Conservation (phyloP, 2,113 vertebrate genomes). For the Sminthopsis crassicaudata region DNA sequence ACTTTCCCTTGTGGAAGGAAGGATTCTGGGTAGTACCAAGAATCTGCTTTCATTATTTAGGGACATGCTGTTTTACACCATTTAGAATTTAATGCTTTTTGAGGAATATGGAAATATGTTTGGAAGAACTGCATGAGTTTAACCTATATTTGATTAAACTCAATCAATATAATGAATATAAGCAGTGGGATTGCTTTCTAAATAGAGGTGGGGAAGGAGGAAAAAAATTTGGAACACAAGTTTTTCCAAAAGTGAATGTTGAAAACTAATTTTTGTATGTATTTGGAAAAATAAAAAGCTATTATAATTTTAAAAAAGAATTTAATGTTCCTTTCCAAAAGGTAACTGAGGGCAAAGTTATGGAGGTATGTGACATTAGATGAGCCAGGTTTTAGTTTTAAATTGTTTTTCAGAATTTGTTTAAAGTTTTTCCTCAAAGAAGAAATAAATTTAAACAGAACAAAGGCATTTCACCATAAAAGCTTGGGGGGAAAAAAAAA, state of each 20-base stretch:
- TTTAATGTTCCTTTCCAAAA: not conserved
- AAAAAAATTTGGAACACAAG: too few species aligned
- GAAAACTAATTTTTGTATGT: too few species aligned
- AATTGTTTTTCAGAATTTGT: not conserved
- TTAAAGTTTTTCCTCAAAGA: conserved; percentile 41
- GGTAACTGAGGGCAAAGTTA: not conserved
- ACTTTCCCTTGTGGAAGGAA: not conserved
- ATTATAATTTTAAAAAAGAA: not conserved
- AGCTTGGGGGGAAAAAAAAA: conserved; percentile 41
- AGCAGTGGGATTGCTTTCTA: too few species aligned
- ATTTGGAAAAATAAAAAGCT: too few species aligned
- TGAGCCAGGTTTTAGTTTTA: not conserved
- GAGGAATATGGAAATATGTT: too few species aligned
- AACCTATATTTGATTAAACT: too few species aligned
- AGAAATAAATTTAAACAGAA: conserved; percentile 20
- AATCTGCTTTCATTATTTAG: not conserved
- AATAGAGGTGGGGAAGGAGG: too few species aligned
- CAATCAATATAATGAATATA: too few species aligned
- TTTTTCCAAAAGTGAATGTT: too few species aligned
- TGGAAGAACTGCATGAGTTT: too few species aligned
- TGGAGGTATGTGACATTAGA: not conserved
- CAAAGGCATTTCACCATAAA: conserved; percentile 41
- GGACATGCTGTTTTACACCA: too few species aligned
- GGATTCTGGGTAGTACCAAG: not conserved
- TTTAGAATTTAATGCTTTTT: not conserved